Percentiles rank a stretch among this genome's conserved stretches.
Evolutionary conservation across 1,140 invertebrate genomes (phyloP).

Genomic region (Goniozus legneri): DNA sequence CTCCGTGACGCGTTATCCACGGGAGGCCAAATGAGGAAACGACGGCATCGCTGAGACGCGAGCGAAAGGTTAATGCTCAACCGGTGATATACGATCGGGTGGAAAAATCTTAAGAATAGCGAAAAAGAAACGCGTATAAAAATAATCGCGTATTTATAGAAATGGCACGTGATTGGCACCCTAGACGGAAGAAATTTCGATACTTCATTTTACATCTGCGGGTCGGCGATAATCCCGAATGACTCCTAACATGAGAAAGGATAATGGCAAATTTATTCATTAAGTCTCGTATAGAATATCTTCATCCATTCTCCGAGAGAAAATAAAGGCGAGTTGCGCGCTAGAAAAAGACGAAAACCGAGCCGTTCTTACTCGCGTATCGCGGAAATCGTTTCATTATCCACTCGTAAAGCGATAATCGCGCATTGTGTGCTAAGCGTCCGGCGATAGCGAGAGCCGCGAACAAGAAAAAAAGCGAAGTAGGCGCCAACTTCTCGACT

Average conservation of each 20-base stretch:
- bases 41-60: too few species aligned
- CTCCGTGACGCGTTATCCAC: too few species aligned
- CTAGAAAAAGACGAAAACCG: constrained; percentile 1
- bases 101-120: too few species aligned
- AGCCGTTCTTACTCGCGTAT: constrained; percentile 18
- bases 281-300: not conserved
- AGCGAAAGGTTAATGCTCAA: too few species aligned
- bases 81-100: too few species aligned
- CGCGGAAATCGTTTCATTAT: constrained; percentile 28
- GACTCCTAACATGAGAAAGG: not conserved
- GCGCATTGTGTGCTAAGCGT: constrained; percentile 28
- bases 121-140: too few species aligned
- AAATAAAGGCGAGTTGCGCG: constrained; percentile 6
- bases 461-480: not conserved
- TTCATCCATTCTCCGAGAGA: not conserved
- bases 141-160: too few species aligned
- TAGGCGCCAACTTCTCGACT: not conserved
- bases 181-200: too few species aligned
- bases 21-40: too few species aligned
- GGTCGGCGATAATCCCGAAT: not conserved
- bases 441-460: too few species aligned
- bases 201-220: not conserved
- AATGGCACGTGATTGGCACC: too few species aligned
- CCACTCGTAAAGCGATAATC: constrained; percentile 19
- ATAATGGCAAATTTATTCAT: not conserved